phyloP scores from a whole-genome alignment of 2,888 invertebrate genomes.

The Idaea biselata region DNA sequence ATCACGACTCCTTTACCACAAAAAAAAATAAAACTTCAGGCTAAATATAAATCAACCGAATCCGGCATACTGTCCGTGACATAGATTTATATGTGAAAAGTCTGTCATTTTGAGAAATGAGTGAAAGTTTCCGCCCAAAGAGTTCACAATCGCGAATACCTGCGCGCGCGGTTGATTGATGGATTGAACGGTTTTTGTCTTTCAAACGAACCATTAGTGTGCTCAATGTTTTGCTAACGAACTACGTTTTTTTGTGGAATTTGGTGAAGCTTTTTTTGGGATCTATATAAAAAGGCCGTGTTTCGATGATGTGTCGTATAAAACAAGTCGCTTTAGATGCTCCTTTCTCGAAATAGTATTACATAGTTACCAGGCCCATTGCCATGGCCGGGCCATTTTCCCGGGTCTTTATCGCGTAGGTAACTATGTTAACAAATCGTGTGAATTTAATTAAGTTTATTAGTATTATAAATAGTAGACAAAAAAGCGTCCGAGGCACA shows the following conservation, averaged over 20 bases:
- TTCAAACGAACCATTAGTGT: constrained; percentile 15
- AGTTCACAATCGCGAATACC: constrained; percentile 50
- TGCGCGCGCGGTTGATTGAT: constrained; percentile 48
- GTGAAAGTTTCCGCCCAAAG: constrained; percentile 48
- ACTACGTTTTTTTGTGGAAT: not conserved
- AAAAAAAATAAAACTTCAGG: constrained; percentile 41
- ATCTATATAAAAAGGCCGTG: not conserved
- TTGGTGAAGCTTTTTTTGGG: not conserved
- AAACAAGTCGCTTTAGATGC: no score
- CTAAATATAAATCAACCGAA: constrained; percentile 49
- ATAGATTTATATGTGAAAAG: constrained; percentile 52
- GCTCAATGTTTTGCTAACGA: constrained; percentile 3
- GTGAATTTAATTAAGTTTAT: no score
- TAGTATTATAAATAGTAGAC: no score
- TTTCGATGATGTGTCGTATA: not conserved
- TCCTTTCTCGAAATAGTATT: no score
- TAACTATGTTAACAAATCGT: no score
- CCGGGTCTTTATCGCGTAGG: no score
- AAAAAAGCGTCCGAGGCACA: no score
- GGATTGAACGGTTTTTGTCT: constrained; percentile 20
- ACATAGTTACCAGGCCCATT: no score
- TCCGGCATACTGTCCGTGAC: constrained; percentile 44
- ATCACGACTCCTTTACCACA: constrained; percentile 40
- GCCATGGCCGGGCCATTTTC: no score
- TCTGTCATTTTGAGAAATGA: constrained; percentile 65